Conservation (phyloP, 2,113 vertebrate genomes). For the Egretta garzetta region DNA sequence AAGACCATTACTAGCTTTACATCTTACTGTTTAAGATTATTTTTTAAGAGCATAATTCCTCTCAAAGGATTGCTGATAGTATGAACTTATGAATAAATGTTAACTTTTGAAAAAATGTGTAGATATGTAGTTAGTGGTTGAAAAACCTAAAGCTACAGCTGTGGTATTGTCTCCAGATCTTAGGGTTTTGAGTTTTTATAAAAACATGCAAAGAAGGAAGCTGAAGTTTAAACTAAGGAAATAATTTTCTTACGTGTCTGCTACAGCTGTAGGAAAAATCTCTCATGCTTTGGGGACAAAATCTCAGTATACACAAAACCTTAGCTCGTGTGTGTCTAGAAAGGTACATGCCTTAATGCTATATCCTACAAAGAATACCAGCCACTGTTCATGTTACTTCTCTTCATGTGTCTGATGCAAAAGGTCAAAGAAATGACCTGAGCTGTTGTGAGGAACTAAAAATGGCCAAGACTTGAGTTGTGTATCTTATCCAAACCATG, state of each 20-base stretch:
- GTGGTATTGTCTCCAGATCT: background rate
- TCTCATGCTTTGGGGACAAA: background rate
- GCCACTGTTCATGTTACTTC: background rate
- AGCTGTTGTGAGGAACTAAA: background rate
- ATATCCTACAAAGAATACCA: background rate
- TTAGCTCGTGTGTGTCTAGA: fast-evolving
- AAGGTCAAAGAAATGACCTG: background rate
- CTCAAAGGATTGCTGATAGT: slow-evolving; percentile 37
- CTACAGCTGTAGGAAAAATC: background rate
- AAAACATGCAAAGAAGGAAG: background rate
- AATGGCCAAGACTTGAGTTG: background rate
- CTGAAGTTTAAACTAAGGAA: background rate
- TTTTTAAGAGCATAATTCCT: slow-evolving; percentile 40
- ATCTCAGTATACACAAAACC: background rate
- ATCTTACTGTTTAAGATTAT: slow-evolving; percentile 50
- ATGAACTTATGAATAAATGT: slow-evolving; percentile 64
- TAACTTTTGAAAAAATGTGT: slow-evolving; percentile 59
- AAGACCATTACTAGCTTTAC: slow-evolving; percentile 52
- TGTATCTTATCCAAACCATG: background rate
- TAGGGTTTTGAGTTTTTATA: background rate
- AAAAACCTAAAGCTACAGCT: background rate
- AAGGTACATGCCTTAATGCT: background rate
- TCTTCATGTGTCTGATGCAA: background rate
- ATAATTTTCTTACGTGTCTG: background rate
- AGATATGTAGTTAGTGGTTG: slow-evolving; percentile 42